Percentiles rank a stretch among this genome's conserved stretches.
phyloP scores from a whole-genome alignment of 2,888 invertebrate species.

The Acanthosepion lycidas region DNA sequence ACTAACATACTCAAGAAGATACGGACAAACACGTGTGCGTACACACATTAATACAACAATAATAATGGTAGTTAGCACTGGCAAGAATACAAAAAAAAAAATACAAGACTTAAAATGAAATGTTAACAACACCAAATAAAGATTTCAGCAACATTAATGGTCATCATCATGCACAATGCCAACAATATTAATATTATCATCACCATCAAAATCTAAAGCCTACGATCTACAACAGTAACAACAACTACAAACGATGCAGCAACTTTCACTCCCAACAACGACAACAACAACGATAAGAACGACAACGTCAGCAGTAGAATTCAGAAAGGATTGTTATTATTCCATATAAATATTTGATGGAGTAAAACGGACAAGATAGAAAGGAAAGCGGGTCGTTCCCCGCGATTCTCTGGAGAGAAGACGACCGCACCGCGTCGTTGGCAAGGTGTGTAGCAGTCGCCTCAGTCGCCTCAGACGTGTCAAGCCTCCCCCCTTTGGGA shows the following conservation, averaged over 20 bases:
- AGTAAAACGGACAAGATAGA: not conserved
- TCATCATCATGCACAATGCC: not conserved
- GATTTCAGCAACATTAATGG: not conserved
- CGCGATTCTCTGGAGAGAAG: conserved; percentile 34
- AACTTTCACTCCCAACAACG: not conserved
- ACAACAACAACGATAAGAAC: not conserved
- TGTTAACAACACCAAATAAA: no score
- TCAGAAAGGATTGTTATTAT: not conserved
- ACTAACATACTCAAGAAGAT: no score
- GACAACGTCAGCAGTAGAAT: not conserved
- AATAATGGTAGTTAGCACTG: no score
- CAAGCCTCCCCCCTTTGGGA: conserved; percentile 37
- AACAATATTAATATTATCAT: not conserved
- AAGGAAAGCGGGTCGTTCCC: not conserved
- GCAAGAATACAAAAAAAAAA: no score
- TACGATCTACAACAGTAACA: not conserved
- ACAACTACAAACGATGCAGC: not conserved
- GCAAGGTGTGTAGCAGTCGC: conserved; percentile 42
- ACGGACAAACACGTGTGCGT: not conserved
- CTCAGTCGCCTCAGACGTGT: conserved; percentile 40
- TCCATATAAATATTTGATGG: not conserved
- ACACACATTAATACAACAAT: not conserved
- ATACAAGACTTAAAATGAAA: no score
- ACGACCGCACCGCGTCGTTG: not conserved
- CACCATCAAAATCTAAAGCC: not conserved